phyloP scores from a whole-genome alignment of 2,797 vertebrate species.

The Micrastur ruficollis region DNA sequence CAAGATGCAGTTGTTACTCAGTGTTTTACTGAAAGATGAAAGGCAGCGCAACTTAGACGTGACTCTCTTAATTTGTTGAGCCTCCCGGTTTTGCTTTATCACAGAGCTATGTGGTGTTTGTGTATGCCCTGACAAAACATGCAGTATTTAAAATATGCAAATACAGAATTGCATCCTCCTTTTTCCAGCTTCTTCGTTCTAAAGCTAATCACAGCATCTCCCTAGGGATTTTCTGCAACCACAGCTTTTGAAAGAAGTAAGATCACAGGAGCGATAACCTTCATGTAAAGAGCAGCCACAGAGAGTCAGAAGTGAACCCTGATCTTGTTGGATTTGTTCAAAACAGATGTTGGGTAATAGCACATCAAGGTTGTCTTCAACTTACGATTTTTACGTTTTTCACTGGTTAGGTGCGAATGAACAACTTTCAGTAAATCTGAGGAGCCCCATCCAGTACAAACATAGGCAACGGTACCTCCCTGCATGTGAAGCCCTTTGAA shows the following conservation, averaged over 20 bases:
- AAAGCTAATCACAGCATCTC: neutral
- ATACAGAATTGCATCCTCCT: neutral
- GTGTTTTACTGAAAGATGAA: neutral
- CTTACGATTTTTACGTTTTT: neutral
- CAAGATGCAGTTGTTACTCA: neutral
- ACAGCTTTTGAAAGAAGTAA: neutral
- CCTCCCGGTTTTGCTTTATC: neutral
- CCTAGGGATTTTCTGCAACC: neutral
- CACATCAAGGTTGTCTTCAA: neutral
- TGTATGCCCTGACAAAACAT: neutral
- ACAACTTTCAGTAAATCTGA: neutral
- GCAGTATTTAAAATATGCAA: neutral
- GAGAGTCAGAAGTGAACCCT: neutral
- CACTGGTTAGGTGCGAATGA: neutral
- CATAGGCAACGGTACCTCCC: neutral
- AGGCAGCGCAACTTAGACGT: neutral
- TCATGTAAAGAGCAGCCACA: fast-evolving
- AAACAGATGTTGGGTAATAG: neutral
- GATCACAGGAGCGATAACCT: neutral
- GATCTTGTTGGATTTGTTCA: neutral
- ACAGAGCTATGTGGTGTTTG: fast-evolving
- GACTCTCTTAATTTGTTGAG: neutral
- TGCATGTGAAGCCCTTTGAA: neutral
- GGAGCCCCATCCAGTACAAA: neutral
- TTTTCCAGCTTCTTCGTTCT: neutral